A percentile compares a stretch with the other conserved stretches of the same genome.
Conservation (phyloP, 1,140 invertebrate genomes). For the Venustaconcha ellipsiformis region DNA sequence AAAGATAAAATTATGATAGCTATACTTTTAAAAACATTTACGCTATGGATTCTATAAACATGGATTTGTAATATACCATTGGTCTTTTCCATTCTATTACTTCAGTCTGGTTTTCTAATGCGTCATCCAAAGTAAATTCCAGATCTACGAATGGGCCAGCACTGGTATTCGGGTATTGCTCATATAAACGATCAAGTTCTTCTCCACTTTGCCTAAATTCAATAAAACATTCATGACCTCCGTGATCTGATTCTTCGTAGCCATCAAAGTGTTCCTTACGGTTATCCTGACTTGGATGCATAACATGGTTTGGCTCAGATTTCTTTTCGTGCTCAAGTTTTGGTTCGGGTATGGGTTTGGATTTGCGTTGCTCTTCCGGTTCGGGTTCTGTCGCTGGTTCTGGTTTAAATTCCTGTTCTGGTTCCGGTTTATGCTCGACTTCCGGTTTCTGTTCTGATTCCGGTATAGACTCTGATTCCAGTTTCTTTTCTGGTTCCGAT, state of each 20-base stretch:
- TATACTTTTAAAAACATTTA: not conserved
- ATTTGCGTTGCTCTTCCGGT: too few species aligned
- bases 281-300: too few species aligned
- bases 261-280: not conserved
- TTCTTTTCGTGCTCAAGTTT: too few species aligned
- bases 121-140: constrained; percentile 12
- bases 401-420: not conserved
- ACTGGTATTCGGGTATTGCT: not conserved
- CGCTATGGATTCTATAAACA: not conserved
- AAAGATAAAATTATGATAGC: not conserved
- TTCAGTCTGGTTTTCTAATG: constrained; percentile 13
- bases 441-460: not conserved
- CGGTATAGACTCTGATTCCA: not conserved
- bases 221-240: constrained; percentile 5
- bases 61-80: not conserved
- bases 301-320: too few species aligned
- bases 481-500: too few species aligned
- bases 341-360: too few species aligned
- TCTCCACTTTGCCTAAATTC: constrained; percentile 16
- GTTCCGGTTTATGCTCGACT: not conserved
- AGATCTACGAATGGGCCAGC: constrained; percentile 10
- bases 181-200: constrained; percentile 15
- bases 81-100: constrained; percentile 26
- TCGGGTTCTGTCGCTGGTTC: too few species aligned
- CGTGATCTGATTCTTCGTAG: constrained; percentile 1